Conservation (phyloP, 2,113 vertebrate species). For the Zapus hudsonius region DNA sequence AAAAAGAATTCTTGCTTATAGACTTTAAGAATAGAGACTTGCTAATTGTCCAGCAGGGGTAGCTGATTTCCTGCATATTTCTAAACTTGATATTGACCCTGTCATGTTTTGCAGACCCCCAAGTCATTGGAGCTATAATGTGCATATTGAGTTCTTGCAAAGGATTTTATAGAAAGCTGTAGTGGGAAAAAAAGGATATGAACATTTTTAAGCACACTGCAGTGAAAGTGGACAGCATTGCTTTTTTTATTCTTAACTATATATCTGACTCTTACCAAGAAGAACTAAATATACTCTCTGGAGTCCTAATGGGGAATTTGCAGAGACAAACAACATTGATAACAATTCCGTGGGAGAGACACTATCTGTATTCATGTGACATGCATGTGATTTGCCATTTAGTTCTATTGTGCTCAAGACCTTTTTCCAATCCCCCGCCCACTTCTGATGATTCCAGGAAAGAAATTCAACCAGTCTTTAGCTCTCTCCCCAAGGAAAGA, state of each 20-base stretch:
- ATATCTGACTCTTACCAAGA: conserved; percentile 27
- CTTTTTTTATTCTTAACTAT: conserved; percentile 57
- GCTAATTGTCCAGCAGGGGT: conserved; percentile 32
- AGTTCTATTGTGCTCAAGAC: conserved; percentile 74
- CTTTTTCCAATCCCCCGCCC: conserved; percentile 50
- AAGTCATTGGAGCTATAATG: conserved; percentile 50
- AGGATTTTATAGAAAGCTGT: conserved; percentile 62
- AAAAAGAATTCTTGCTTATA: background rate
- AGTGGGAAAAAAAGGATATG: conserved; percentile 19
- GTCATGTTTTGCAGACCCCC: background rate
- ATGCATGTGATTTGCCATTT: conserved; percentile 68
- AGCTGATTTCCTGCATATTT: conserved; percentile 45
- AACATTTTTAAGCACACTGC: conserved; percentile 38
- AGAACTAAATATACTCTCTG: conserved; percentile 48
- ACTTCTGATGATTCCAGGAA: conserved; percentile 60
- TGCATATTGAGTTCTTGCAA: background rate
- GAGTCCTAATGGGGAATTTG: conserved; percentile 48
- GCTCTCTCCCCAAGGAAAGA: conserved; percentile 59
- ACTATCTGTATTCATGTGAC: conserved; percentile 46
- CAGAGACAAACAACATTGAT: conserved; percentile 62
- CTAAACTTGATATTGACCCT: conserved; percentile 33
- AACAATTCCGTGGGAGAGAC: conserved; percentile 51
- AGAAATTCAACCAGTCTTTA: conserved; percentile 67
- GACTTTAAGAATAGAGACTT: conserved; percentile 45
- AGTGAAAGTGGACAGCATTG: conserved; percentile 18